phyloP scores from a whole-genome alignment of 1,140 invertebrate genomes.

The Akabosia matsudoensis region DNA sequence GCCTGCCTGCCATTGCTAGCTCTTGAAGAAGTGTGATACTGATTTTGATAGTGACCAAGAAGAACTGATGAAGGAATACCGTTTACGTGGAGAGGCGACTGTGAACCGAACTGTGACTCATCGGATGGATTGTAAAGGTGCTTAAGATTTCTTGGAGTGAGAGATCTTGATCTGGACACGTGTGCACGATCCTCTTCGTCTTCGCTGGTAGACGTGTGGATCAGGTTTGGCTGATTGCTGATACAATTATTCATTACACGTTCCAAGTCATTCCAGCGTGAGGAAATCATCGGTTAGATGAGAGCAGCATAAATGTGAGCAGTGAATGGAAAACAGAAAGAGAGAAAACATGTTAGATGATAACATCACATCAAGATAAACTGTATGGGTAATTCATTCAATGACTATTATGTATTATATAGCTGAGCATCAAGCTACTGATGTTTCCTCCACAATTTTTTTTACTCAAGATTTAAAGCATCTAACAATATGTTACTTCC shows the following conservation, averaged over 20 bases:
- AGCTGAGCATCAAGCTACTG: background rate
- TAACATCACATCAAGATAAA: background rate
- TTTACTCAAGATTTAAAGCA: background rate
- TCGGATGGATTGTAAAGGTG: constrained; percentile 38
- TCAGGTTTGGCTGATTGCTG: constrained; percentile 45
- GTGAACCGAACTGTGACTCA: constrained; percentile 37
- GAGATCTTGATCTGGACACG: constrained; percentile 17
- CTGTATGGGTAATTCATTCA: background rate
- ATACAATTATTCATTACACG: too few species aligned
- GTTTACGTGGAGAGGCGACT: constrained; percentile 37
- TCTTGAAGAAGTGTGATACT: constrained; percentile 1
- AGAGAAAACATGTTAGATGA: constrained; percentile 5
- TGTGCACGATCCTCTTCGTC: constrained; percentile 41
- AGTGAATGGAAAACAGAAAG: background rate
- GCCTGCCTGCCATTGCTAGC: constrained; percentile 16
- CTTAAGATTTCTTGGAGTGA: constrained; percentile 26
- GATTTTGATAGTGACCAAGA: constrained; percentile 19
- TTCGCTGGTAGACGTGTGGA: constrained; percentile 44
- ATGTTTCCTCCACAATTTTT: background rate
- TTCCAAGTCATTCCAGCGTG: background rate
- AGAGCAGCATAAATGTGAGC: background rate
- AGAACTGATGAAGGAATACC: constrained; percentile 30
- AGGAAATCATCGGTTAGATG: background rate
- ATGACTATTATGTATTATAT: background rate
- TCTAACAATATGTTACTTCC: too few species aligned